phyloP scores from a whole-genome alignment of 2,113 vertebrate species.

The Oostethus manadensis region DNA sequence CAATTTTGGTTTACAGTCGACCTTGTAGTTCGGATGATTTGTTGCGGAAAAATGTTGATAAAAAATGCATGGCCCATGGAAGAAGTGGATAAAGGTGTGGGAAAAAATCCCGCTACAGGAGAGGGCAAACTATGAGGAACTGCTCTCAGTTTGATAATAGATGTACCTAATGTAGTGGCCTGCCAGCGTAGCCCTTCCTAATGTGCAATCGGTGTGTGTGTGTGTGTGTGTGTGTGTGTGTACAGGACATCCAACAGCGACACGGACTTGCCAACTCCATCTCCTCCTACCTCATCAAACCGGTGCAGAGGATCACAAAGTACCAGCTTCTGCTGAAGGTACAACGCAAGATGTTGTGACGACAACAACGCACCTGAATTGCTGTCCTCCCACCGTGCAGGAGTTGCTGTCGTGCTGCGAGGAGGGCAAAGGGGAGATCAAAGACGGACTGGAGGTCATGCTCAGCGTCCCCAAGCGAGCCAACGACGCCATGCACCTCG shows the following conservation, averaged over 20 bases:
- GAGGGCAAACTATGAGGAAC: too few species aligned
- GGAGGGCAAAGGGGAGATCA: constrained; percentile 97
- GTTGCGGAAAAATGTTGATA: too few species aligned
- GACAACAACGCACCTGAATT: too few species aligned
- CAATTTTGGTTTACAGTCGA: too few species aligned
- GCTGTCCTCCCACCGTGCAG: constrained; percentile 52
- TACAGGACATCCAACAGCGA: constrained; percentile 93
- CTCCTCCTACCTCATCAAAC: constrained; percentile 98
- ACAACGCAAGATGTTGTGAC: constrained; percentile 5
- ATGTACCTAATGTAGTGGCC: too few species aligned
- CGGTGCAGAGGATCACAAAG: constrained; percentile 98
- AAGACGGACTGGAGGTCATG: constrained; percentile 97
- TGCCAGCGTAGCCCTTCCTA: too few species aligned
- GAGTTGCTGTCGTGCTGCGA: constrained; percentile 95
- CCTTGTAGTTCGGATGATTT: too few species aligned
- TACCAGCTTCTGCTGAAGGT: constrained; percentile 98
- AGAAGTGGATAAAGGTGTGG: too few species aligned
- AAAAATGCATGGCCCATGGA: too few species aligned
- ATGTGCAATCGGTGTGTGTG: too few species aligned
- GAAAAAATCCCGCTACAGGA: too few species aligned
- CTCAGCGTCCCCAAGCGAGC: constrained; percentile 95
- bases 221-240: not conserved
- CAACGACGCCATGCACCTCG: constrained; percentile 97
- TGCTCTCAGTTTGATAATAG: too few species aligned
- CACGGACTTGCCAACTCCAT: constrained; percentile 94